Conservation (phyloP, 2,797 vertebrate species). For the Rhadinocentrus ornatus region DNA sequence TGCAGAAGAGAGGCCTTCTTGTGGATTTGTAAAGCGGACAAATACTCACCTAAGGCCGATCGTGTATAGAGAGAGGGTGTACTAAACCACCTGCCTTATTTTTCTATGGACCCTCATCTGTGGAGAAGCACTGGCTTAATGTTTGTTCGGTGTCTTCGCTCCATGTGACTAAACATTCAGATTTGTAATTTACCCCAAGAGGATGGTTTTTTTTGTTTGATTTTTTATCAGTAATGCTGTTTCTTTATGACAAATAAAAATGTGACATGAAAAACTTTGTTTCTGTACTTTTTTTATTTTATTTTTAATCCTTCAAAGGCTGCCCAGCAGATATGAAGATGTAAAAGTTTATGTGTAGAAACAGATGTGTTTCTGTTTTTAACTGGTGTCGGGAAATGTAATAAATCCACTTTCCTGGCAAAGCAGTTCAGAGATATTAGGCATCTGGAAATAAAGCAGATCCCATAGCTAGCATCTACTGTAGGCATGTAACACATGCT, state of each 20-base stretch:
- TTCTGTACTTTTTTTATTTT: neutral
- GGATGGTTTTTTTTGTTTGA: neutral
- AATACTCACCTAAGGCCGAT: conserved; percentile 27
- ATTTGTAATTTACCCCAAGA: conserved; percentile 73
- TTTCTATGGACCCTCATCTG: conserved; percentile 52
- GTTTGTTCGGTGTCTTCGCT: conserved; percentile 50
- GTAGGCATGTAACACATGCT: conserved; percentile 62
- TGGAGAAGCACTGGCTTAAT: conserved; percentile 50
- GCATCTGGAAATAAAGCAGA: conserved; percentile 34
- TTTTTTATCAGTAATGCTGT: conserved; percentile 75
- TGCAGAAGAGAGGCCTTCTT: conserved; percentile 14
- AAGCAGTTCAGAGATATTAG: conserved; percentile 36
- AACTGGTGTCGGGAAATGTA: conserved; percentile 2
- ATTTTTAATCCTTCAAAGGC: neutral
- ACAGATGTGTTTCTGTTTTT: neutral
- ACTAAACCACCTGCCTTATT: conserved; percentile 59
- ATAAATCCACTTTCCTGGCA: conserved; percentile 42
- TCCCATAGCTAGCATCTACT: conserved; percentile 47
- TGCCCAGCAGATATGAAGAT: neutral
- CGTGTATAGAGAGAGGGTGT: conserved; percentile 36
- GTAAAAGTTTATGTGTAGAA: neutral
- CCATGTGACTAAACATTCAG: conserved; percentile 66
- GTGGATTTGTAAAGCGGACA: conserved; percentile 33
- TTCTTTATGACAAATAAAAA: conserved; percentile 83
- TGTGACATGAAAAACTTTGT: conserved; percentile 56